Base-by-base conservation (phyloP, 2,113 vertebrate genomes). In the Dissostichus mawsoni region DNA sequence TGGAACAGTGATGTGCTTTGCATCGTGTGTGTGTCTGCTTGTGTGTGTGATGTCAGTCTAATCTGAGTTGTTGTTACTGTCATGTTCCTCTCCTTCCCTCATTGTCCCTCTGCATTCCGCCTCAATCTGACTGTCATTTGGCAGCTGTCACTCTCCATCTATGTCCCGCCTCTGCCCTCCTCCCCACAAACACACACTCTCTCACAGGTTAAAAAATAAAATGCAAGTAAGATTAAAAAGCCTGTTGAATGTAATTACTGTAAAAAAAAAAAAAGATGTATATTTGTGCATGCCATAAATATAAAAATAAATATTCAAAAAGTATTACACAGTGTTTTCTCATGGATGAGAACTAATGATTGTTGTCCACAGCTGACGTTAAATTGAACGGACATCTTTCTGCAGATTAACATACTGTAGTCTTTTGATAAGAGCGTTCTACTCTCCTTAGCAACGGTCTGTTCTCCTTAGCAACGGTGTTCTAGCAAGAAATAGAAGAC, bases 11-110 rank as follows among this genome's bases (percentile, higher is more conserved):
- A 73, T 80, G 29, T 29, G 68, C 3, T 8, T 14, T 51, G 16
- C 7, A 17, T 17, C 7, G 4, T 16, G 48, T 50, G 47, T 50
- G 47, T 16, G 13, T 5, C 12, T 14, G 47, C 68, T 67, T 18
- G 57, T 44, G 63, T 72, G 57, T 53, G 56, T 33, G 67, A 85
- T 85, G 53, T 65, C 91, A 86, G 92, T 96, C 94, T 98, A 97
- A 98, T 97, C 93, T 95, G 94, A 93, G 93, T 91, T 85, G 93
- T 93, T 96, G 96, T 96, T 96, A 93, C 95, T 97, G 97, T 98
- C 96, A 97, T 96, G 96, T 96, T 95, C 94, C 85, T 92, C 93
- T 94, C 94, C 94, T 94, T 96, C 92, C 92, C 94, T 95, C 94
- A 94, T 90, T 94, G 94, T 96, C 95, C 92, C 92, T 90, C 91